Conservation (phyloP, 2,888 invertebrate species). For the Chymomyza amoena region DNA sequence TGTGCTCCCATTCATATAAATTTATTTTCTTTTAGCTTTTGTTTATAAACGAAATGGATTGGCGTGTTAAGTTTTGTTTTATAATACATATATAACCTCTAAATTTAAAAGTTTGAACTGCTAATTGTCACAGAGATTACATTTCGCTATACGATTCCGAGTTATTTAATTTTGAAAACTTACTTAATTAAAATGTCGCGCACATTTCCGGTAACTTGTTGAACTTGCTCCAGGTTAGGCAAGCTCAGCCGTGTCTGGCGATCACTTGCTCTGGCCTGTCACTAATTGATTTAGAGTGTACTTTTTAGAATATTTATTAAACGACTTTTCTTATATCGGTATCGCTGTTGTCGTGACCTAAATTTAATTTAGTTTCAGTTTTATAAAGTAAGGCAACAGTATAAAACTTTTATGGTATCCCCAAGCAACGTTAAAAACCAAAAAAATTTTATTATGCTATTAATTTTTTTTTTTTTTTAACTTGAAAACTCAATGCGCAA, state of each 20-base stretch:
- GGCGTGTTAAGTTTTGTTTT: not conserved
- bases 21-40: not conserved
- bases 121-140: slow-evolving; percentile 34
- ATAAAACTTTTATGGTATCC: too few species aligned
- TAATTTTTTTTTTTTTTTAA: slow-evolving; percentile 2
- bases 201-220: slow-evolving; percentile 69
- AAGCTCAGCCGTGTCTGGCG: slow-evolving; percentile 35
- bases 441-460: not conserved
- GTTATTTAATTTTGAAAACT: slow-evolving; percentile 55
- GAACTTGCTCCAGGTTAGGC: slow-evolving; percentile 32
- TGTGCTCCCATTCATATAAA: not conserved
- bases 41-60: not conserved
- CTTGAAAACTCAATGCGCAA: slow-evolving; percentile 12
- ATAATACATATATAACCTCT: not conserved
- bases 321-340: too few species aligned
- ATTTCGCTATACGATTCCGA: slow-evolving; percentile 44
- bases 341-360: too few species aligned
- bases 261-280: not conserved
- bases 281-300: not conserved
- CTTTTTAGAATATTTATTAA: too few species aligned
- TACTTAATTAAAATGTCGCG: slow-evolving; percentile 76
- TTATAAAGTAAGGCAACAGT: too few species aligned
- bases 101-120: slow-evolving; percentile 12
- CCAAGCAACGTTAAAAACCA: not conserved
- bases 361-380: too few species aligned